Evolutionary conservation across 2,888 invertebrate species (phyloP), one percentile per base, ranked within the genome.

Genomic region (Chymomyza fuscimana): DNA sequence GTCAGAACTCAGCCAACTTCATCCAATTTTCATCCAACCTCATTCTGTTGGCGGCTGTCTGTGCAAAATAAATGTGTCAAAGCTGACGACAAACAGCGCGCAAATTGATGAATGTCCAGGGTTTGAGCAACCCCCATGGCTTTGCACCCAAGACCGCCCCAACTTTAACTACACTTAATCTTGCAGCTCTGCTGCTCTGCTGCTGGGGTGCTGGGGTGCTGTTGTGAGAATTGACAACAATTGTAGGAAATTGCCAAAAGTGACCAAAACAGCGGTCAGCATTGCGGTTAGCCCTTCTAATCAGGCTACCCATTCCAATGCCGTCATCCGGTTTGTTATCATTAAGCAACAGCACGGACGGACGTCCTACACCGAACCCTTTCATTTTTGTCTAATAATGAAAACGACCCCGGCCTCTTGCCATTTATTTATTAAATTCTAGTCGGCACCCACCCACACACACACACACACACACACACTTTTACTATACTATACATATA

Each of bases 181-280:
- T 36, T 19, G 10, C 22, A 58, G 58, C 32, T n/a, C 25, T 6
- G 25, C n/a, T 36, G 59, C 74, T 71, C 73, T 83, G 82, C 70
- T 70, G 75, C 67, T 46, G 16, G 25, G 9, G 1, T 40, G 58
- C 40, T 19, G 16, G 7, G 15, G 66, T 36, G 15, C 25, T 36
- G 51, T 63, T 59, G 62, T 73, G 71, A 69, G 74, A 76, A 82
- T 82, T 82, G 81, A 73, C 76, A 77, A 72, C 73, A 79, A 81
- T 88, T 85, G 81, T 67, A 72, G 82, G 76, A 86, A 82, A 88
- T 87, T 87, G 80, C 81, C 87, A 86, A 82, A 88, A 89, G 82
- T 87, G 89, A 88, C 87, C 88, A 85, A 78, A 84, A 77, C 80
- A 80, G 77, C 75, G 80, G 78, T 77, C 79, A 82, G 79, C 74